Base-by-base conservation (phyloP, 2,888 invertebrate species). In the Synergus gifuensis region DNA sequence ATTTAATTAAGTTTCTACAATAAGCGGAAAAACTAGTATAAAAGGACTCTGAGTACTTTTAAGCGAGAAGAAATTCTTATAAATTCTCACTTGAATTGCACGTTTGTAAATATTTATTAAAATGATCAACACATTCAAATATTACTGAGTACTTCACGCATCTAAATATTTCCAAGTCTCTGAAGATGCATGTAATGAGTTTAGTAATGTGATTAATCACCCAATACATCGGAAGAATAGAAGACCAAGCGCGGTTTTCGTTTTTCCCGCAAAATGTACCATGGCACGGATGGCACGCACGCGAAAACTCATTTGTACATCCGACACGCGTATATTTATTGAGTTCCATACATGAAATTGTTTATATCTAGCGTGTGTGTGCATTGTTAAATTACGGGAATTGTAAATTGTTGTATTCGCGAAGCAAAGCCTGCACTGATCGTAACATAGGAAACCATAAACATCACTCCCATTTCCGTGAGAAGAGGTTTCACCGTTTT, bases 401-500 rank as follows among this genome's bases (percentile, higher is more conserved):
- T 73, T 69, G 69, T 69, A 69, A 69, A 69, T 36, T 36, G 49
- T 73, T 54, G 36, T 49, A 73, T 54, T 73, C 36, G 16, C 40
- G 36, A 69, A 49, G 69, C 69, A 69, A 22, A 67, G 18, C 67
- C 67, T 73, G 22, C 12, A 22, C 60, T 60, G 49, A 73, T 73
- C 54, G 54, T 73, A 28, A 73, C 49, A 73, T 73, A 36, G 73
- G 49, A 73, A 73, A 73, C 73, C 73, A 73, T 73, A 73, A 73
- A 73, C 73, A 54, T n/a, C 36, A 28, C 16, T 49, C 49, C 44
- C 36, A 9, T 54, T 73, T 54, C 36, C 73, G 49, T 22, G 73
- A 49, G 36, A n/a, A 66, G 11, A 36, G 16, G 49, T 18, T 67
- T 11, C 22, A 67, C 49, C 12, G 11, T 73, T 73, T 73, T 73